Conservation (phyloP, 2,797 vertebrate species). For the Lepilemur septentrionalis region DNA sequence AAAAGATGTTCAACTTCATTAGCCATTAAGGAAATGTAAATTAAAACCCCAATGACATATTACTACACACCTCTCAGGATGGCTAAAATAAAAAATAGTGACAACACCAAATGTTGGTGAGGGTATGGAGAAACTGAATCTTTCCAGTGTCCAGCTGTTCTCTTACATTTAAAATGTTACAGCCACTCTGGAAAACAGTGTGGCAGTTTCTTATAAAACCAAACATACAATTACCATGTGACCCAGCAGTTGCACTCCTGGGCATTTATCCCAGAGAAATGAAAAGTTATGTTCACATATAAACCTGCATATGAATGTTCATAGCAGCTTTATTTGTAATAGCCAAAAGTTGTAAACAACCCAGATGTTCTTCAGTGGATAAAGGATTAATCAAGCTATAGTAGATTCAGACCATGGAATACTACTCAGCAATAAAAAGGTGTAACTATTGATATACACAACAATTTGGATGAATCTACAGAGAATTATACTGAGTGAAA, state of each 20-base stretch:
- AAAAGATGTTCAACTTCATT: background rate
- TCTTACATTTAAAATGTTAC: background rate
- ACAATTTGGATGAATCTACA: background rate
- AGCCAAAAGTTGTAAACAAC: background rate
- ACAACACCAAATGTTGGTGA: background rate
- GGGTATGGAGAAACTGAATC: background rate
- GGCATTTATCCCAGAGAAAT: slow-evolving; percentile 15
- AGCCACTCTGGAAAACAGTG: background rate
- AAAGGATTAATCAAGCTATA: background rate
- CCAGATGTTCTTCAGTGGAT: background rate
- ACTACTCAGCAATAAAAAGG: slow-evolving; percentile 28
- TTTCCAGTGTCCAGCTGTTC: background rate
- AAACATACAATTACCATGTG: background rate
- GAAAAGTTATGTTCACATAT: background rate
- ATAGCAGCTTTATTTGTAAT: background rate
- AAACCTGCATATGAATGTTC: background rate
- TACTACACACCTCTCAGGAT: background rate
- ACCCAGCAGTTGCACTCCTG: background rate
- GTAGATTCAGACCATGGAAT: background rate
- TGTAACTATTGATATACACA: background rate
- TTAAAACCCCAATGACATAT: background rate
- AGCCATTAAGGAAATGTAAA: background rate
- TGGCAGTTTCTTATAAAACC: background rate
- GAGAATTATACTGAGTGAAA: background rate
- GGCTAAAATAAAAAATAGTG: background rate